Base-by-base conservation (phyloP, 2,113 vertebrate species). In the Smithornis capensis region DNA sequence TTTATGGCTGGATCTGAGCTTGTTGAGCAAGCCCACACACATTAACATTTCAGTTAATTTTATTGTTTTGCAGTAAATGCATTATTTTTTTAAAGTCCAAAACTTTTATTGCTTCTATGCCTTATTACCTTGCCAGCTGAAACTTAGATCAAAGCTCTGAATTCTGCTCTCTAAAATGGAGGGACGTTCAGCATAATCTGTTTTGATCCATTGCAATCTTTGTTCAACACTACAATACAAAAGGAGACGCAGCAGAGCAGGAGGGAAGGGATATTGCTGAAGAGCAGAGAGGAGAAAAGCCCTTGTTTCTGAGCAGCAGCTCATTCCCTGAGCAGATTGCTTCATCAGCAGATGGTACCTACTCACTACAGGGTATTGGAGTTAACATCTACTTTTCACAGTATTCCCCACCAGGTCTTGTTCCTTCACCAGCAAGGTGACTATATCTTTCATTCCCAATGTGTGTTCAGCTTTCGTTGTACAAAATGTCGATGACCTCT, bases 381-480 rank as follows among this genome's bases (percentile, higher is more conserved):
- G 6, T 49, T 40, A 83, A 79, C 19, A 37, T 9, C 7, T 55
- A 38, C 29, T 62, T 88, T 64, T 53, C 4, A 25, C 9, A 42
- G 8, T 7, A 8, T 74, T 83, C 4, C 0, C 12, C 31, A 19
- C 3, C 33, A 69, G 47, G 25, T 5, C 11, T 57, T 21, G 4
- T 50, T 74, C 29, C 28, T 67, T 60, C 56, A 75, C 42, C 19
- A 63, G 24, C 5, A 55, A 55, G 29, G 37, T 27, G 29, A 57
- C 73, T 29, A 17, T 27, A 12, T 4, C 42, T 88, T 74, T 85
- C 40, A 14, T 40, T 87, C 29, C 28, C 25, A 24, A 4, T 4
- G 14, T 40, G 7, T 1, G 1, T 44, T 50, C 47, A 63, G 56
- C 18, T 70, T 77, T 23, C 52, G 17, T 18, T 0, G 0, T 12